Conservation (phyloP, 2,888 invertebrate species). For the Podabrus alpinus region DNA sequence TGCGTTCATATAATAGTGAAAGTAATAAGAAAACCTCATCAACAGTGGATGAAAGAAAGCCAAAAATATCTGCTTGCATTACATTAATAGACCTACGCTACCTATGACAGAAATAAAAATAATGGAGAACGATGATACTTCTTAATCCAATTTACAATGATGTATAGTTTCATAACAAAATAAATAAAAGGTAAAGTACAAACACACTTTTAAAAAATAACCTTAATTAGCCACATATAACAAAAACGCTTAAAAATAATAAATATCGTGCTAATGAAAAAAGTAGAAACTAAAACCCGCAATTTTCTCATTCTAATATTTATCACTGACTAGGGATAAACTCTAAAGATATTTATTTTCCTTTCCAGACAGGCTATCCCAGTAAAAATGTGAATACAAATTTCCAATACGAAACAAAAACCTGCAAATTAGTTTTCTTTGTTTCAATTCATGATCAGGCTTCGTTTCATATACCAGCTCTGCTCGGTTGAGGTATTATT, state of each 20-base stretch:
- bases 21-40: background rate
- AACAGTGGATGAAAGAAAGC: background rate
- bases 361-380: background rate
- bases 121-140: conserved; percentile 25
- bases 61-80: background rate
- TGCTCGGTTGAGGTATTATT: conserved; percentile 8
- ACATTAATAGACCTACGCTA: background rate
- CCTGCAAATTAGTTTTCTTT: conserved; percentile 18
- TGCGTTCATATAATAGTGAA: background rate
- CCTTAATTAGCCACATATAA: background rate
- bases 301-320: conserved; percentile 8
- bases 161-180: conserved; percentile 21
- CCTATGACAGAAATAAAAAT: background rate
- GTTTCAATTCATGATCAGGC: conserved; percentile 6
- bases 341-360: conserved; percentile 8
- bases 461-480: background rate
- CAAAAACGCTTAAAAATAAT: background rate
- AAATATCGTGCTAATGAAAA: background rate
- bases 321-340: conserved; percentile 3
- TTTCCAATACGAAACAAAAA: conserved; percentile 12
- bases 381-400: conserved; percentile 14
- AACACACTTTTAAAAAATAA: background rate
- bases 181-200: background rate
- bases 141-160: conserved; percentile 30
- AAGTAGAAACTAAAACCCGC: background rate